These are phyloP conservation scores for Ectropis grisescens DNA, from an alignment of 1,140 invertebrate species.

Conservation along the genomic window DNA sequence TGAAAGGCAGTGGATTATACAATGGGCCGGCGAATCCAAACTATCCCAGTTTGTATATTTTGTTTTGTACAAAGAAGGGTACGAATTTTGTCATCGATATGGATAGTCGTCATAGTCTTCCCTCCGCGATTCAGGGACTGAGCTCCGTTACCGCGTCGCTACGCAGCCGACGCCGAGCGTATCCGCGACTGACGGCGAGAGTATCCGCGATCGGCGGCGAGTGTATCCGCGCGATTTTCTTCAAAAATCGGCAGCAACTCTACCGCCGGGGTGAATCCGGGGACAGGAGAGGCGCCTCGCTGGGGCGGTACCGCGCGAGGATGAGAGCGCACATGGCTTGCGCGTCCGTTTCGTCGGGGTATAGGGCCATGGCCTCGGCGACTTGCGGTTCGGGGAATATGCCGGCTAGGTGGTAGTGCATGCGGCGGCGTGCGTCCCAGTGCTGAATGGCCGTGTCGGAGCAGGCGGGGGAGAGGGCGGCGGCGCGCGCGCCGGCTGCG, in stretches of 20 bases:
- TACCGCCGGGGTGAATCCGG: not conserved
- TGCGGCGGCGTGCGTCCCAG: constrained; percentile 77
- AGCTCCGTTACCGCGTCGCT: too few species aligned
- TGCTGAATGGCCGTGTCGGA: constrained; percentile 68
- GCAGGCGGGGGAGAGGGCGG: constrained; percentile 53
- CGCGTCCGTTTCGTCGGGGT: constrained; percentile 89
- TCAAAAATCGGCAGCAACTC: constrained; percentile 13
- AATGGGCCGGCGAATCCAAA: too few species aligned
- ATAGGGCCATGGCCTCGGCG: constrained; percentile 83
- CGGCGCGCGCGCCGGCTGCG: constrained; percentile 53
- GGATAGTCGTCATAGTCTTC: too few species aligned
- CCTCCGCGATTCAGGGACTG: too few species aligned
- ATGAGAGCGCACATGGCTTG: constrained; percentile 92
- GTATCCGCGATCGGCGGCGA: constrained; percentile 1
- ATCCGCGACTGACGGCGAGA: too few species aligned
- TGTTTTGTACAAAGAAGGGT: too few species aligned
- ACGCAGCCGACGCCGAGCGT: too few species aligned
- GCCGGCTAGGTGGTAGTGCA: constrained; percentile 88
- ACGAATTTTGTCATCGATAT: too few species aligned
- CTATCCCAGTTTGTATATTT: too few species aligned
- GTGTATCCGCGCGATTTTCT: constrained; percentile 11
- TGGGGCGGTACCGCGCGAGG: constrained; percentile 66
- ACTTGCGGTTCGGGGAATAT: constrained; percentile 93
- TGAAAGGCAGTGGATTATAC: too few species aligned
- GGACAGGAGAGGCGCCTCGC: constrained; percentile 40